Evolutionary conservation across 2,888 invertebrate genomes (phyloP), one percentile per base, ranked within the genome.

Genomic region (Macrophya annulata): DNA sequence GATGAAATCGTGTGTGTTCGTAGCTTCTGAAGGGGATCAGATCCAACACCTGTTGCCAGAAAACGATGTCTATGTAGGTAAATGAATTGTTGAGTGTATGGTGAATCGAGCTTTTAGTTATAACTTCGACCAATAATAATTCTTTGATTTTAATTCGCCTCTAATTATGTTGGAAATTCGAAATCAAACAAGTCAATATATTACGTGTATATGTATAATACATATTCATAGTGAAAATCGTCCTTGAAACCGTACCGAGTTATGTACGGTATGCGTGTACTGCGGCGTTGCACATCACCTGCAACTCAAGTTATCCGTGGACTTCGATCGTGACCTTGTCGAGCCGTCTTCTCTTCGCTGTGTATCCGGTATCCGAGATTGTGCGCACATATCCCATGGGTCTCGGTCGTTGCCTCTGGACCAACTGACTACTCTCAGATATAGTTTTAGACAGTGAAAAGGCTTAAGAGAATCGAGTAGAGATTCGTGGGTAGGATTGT

Each of bases 21-120:
- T 37, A 68, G 15, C 68, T 10, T 37, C 1, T 15, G 25, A 68
- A 37, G 37, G 21, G 21, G n/a, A 59, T 62, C 17, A 25, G n/a
- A 62, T 43, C 62, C 0, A 81, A 43, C 81, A 81, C 62, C 81
- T 81, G 81, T 81, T 81, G 59, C 59, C 81, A 81, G 62, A 59
- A 62, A 62, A n/a, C 2, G 15, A 4, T 51, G 17, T 21, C 59
- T 59, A n/a, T 3, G 31, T 43, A 45, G 45, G 51, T 51, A 31
- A 31, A 74, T 21, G n/a, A 21, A 45, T 40, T 21, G 40, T 17
- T 37, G 71, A 17, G n/a, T 17, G 17, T 71, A 71, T 76, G 48
- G 48, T 31, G 15, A 51, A 51, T 51, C 51, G 9, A 31, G 21
- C 9, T 79, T 17, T 21, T 45, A 21, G 21, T 43, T n/a, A 12